Evolutionary conservation across 2,888 invertebrate species (phyloP).

Genomic region (Troides aeacus): DNA sequence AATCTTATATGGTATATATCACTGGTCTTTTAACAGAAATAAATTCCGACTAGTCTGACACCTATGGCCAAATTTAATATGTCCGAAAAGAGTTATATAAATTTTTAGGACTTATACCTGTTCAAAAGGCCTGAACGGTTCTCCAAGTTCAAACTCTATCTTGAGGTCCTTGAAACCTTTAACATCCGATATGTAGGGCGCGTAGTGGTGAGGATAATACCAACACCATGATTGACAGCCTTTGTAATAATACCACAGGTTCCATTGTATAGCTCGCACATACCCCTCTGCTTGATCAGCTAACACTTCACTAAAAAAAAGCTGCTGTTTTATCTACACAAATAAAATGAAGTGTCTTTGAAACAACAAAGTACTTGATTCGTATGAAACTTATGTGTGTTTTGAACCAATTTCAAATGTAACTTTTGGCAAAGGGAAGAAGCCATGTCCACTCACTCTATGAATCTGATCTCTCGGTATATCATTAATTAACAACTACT

Average conservation of each 20-base stretch:
- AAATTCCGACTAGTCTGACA: too few species aligned
- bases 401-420: too few species aligned
- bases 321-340: too few species aligned
- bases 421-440: too few species aligned
- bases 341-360: too few species aligned
- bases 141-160: slow-evolving; percentile 90
- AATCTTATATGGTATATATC: too few species aligned
- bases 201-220: slow-evolving; percentile 98
- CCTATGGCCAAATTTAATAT: background rate
- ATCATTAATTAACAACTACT: too few species aligned
- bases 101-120: slow-evolving; percentile 75
- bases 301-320: slow-evolving; percentile 83
- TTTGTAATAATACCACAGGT: slow-evolving; percentile 96
- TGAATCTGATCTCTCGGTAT: too few species aligned
- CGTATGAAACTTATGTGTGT: too few species aligned
- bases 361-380: too few species aligned
- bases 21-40: too few species aligned
- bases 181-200: slow-evolving; percentile 97
- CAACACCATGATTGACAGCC: slow-evolving; percentile 99
- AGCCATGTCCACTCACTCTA: too few species aligned
- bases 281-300: slow-evolving; percentile 92
- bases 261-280: slow-evolving; percentile 97
- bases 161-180: slow-evolving; percentile 87
- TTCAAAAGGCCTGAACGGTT: slow-evolving; percentile 95
- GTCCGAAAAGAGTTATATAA: background rate